Evolutionary conservation across 2,113 vertebrate species (phyloP).

Genomic region (Gobiocypris rarus): DNA sequence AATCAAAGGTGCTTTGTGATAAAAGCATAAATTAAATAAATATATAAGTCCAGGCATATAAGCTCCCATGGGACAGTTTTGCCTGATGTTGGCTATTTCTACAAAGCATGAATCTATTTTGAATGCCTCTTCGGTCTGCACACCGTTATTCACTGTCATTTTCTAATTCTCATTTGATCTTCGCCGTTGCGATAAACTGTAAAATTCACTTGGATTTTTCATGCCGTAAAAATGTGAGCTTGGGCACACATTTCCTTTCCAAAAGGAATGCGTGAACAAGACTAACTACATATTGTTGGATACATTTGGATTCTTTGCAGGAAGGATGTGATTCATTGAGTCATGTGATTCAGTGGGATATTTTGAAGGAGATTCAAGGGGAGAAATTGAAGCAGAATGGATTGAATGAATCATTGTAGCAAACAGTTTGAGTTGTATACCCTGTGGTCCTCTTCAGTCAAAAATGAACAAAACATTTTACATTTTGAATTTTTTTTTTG

Average conservation of each 20-base stretch:
- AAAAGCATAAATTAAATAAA: slow-evolving; percentile 19
- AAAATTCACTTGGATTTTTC: slow-evolving; percentile 5
- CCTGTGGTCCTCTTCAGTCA: too few relatives aligned
- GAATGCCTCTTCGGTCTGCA: slow-evolving; percentile 8
- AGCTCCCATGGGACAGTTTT: slow-evolving; percentile 27
- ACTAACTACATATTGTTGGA: neutral
- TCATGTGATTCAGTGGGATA: slow-evolving; percentile 8
- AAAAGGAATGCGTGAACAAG: neutral
- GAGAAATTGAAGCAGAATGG: neutral
- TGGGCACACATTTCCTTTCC: neutral
- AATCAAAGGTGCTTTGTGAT: slow-evolving; percentile 44
- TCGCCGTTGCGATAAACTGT: neutral
- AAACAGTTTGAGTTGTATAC: neutral
- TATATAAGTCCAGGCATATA: slow-evolving; percentile 7
- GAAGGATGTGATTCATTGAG: neutral
- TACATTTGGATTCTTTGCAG: neutral
- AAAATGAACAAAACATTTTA: too few relatives aligned
- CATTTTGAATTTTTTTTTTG: too few relatives aligned
- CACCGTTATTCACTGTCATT: neutral
- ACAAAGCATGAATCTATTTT: slow-evolving; percentile 36
- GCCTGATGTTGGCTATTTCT: slow-evolving; percentile 43
- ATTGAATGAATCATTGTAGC: slow-evolving; percentile 8
- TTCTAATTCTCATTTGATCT: slow-evolving; percentile 31
- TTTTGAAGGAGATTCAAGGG: too few relatives aligned
- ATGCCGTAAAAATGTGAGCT: neutral